phyloP scores from a whole-genome alignment of 37 sponge, comb jelly and placozoan species.

The Spongia lamella region DNA sequence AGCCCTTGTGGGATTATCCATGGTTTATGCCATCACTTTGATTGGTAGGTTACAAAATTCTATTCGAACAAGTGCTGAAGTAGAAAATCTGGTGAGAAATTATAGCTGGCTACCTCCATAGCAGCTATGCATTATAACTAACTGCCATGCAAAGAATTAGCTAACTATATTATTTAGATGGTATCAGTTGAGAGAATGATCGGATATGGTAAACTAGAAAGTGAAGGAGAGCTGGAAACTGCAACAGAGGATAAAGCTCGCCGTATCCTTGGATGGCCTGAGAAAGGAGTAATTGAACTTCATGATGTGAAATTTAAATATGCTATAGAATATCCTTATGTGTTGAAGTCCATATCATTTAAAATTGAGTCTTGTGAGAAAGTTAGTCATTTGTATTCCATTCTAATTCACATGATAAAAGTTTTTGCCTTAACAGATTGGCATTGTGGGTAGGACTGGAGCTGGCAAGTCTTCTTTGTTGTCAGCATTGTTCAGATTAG shows the following conservation, averaged over 20 bases:
- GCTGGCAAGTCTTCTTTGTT: constrained; percentile 92
- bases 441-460: constrained; percentile 92
- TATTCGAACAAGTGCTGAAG: constrained; percentile 76
- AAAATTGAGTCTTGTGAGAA: constrained; percentile 64
- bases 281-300: constrained; percentile 44
- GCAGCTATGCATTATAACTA: no score
- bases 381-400: constrained; percentile 18
- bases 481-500: constrained; percentile 82
- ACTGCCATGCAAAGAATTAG: no score
- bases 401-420: no score
- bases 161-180: constrained; percentile 52
- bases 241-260: constrained; percentile 39
- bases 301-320: constrained; percentile 50
- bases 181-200: constrained; percentile 77
- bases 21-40: constrained; percentile 68
- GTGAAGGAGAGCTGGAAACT: constrained; percentile 56
- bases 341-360: constrained; percentile 54
- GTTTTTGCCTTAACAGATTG: constrained; percentile 41
- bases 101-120: not conserved
- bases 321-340: constrained; percentile 34
- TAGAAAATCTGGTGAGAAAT: constrained; percentile 62
- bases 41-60: constrained; percentile 74
- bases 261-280: constrained; percentile 54
- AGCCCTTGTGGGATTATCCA: constrained; percentile 65
- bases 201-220: constrained; percentile 42